Evolutionary conservation across 2,797 vertebrate species (phyloP).

Genomic region (Synanceia verrucosa): DNA sequence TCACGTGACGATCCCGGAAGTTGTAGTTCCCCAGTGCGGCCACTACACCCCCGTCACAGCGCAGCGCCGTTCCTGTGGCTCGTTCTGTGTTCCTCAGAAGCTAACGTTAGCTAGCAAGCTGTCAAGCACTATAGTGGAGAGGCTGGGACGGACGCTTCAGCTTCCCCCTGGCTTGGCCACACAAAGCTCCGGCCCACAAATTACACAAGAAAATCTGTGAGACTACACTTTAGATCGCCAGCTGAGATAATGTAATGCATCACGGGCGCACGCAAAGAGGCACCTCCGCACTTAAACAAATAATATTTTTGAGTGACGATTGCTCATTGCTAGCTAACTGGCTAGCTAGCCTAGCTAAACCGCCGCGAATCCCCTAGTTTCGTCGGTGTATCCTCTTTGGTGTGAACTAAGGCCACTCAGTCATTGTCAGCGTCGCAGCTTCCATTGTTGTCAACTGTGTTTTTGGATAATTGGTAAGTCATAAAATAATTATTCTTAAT

Average conservation of each 20-base stretch:
- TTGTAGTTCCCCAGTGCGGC: slow-evolving; percentile 1
- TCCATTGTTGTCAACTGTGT: slow-evolving; percentile 50
- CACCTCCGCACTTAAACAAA: slow-evolving; percentile 72
- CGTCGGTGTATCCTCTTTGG: slow-evolving; percentile 52
- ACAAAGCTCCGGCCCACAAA: slow-evolving; percentile 53
- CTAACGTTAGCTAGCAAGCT: slow-evolving; percentile 80
- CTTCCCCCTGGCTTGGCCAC: slow-evolving; percentile 71
- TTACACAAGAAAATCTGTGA: slow-evolving; percentile 31
- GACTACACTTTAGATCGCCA: slow-evolving; percentile 53
- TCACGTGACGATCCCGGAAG: slow-evolving; percentile 9
- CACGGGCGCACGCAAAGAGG: slow-evolving; percentile 73
- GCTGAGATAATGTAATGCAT: slow-evolving; percentile 81
- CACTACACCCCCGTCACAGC: slow-evolving; percentile 2
- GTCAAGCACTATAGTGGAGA: slow-evolving; percentile 82
- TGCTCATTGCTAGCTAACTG: slow-evolving; percentile 70
- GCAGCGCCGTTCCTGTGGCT: slow-evolving; percentile 13
- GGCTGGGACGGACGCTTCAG: slow-evolving; percentile 79
- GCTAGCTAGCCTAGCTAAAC: slow-evolving; percentile 69
- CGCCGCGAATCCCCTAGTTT: slow-evolving; percentile 50
- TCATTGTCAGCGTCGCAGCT: slow-evolving; percentile 30
- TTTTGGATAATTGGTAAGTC: slow-evolving; percentile 79
- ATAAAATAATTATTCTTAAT: slow-evolving; percentile 24
- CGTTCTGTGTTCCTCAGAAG: slow-evolving; percentile 58
- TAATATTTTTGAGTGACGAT: slow-evolving; percentile 77
- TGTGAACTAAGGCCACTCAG: slow-evolving; percentile 42